These are phyloP conservation scores for Acanthosoma haemorrhoidale DNA, from an alignment of 2,888 invertebrate genomes.

Conservation along the genomic window DNA sequence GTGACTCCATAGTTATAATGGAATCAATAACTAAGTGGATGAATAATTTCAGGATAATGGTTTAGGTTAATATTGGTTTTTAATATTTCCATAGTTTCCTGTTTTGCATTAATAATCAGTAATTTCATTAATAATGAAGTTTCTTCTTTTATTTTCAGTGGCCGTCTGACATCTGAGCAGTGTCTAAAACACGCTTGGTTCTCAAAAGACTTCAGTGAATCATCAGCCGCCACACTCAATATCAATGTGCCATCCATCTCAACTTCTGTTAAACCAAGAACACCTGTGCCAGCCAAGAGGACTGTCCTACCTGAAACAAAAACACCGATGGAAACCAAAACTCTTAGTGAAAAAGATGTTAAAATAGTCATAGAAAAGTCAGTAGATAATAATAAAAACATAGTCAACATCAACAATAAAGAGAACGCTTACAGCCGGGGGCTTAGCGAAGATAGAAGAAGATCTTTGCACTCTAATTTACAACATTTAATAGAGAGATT, in stretches of 20 bases:
- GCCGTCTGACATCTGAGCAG: conserved; percentile 80
- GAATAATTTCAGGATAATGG: too few relatives aligned
- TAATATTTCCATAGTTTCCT: too few relatives aligned
- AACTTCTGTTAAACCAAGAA: conserved; percentile 35
- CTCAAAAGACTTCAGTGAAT: conserved; percentile 38
- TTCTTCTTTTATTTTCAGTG: conserved; percentile 54
- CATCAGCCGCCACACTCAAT: conserved; percentile 26
- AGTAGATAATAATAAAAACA: conserved; percentile 13
- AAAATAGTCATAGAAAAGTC: conserved; percentile 22
- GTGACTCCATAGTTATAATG: too few relatives aligned
- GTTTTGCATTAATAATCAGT: too few relatives aligned
- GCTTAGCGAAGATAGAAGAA: conserved; percentile 47
- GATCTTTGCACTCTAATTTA: conserved; percentile 49
- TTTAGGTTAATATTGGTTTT: too few relatives aligned
- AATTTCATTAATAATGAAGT: neutral
- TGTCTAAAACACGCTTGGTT: conserved; percentile 90
- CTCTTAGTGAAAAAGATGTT: neutral
- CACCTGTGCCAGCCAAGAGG: conserved; percentile 34
- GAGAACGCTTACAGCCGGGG: conserved; percentile 41
- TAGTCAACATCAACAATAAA: conserved; percentile 24
- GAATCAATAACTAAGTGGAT: too few relatives aligned
- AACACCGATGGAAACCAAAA: neutral
- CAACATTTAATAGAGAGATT: conserved; percentile 48
- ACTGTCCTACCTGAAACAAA: conserved; percentile 1
- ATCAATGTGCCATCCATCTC: conserved; percentile 38